Base-by-base conservation (phyloP, 2,797 vertebrate species). In the Bovichtus variegatus region DNA sequence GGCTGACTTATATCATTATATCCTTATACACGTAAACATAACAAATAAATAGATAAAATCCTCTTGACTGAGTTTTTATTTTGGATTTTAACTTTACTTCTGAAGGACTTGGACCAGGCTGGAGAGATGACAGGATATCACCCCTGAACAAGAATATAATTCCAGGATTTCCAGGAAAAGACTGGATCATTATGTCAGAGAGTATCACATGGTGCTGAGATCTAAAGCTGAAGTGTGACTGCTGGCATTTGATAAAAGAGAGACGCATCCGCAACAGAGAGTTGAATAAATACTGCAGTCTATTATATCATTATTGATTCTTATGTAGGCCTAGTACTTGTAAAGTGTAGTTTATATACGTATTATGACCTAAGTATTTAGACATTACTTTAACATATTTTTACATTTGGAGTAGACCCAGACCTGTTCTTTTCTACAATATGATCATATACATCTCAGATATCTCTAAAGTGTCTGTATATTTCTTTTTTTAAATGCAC, bases 161-260 rank as follows among this genome's bases (percentile, higher is more conserved):
- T 71, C 13, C 54, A 55, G 15, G 49, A 71, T 67, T 64, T 54
- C 61, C 73, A 67, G 53, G 69, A 57, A 66, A 36, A n/a, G n/a
- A n/a, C n/a, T n/a, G n/a, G n/a, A n/a, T n/a, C n/a, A n/a, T n/a
- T n/a, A n/a, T n/a, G n/a, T n/a, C n/a, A n/a, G n/a, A n/a, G n/a
- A n/a, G n/a, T n/a, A n/a, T n/a, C n/a, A n/a, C n/a, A n/a, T n/a
- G n/a, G n/a, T n/a, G n/a, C n/a, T n/a, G n/a, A n/a, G n/a, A n/a
- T n/a, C n/a, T n/a, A n/a, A n/a, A n/a, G n/a, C n/a, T n/a, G n/a
- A n/a, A n/a, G n/a, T n/a, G n/a, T n/a, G n/a, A n/a, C n/a, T n/a
- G n/a, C n/a, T n/a, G n/a, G n/a, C n/a, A n/a, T n/a, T n/a, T n/a
- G n/a, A n/a, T n/a, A n/a, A n/a, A 72, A n/a, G n/a, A n/a, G n/a